Evolutionary conservation across 2,113 vertebrate species (phyloP).

Genomic region (Lagenorhynchus albirostris): DNA sequence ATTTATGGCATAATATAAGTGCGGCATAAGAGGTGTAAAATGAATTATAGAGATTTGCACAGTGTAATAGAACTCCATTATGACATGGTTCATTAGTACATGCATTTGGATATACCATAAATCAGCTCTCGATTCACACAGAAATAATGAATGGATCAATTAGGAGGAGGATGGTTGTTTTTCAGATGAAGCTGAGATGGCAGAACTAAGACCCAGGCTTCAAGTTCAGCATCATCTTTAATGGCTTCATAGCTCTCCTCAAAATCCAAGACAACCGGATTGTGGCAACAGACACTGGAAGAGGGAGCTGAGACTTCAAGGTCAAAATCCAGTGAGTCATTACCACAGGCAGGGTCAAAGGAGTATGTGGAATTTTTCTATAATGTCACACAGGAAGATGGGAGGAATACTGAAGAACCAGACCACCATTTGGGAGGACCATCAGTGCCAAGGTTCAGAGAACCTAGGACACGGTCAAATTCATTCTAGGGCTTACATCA

Average conservation of each 20-base stretch:
- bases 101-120: conserved; percentile 28
- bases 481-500: neutral
- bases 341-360: neutral
- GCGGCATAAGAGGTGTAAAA: neutral
- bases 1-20: neutral
- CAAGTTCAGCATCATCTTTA: neutral
- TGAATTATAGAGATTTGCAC: conserved; percentile 1
- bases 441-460: neutral
- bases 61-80: neutral
- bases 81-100: conserved; percentile 26
- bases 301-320: neutral
- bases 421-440: neutral
- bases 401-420: neutral
- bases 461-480: too few species aligned
- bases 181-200: neutral
- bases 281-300: neutral
- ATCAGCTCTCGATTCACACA: conserved; percentile 12
- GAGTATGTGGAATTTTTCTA: neutral
- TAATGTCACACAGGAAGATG: neutral
- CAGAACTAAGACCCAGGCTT: neutral
- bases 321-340: neutral
- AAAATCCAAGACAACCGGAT: neutral
- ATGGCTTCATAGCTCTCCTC: neutral
- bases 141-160: conserved; percentile 30
- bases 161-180: neutral